A percentile compares a stretch with the other conserved stretches of the same genome.
Evolutionary conservation across 2,888 invertebrate genomes (phyloP).

Genomic region (Rugalucina vietnamica): DNA sequence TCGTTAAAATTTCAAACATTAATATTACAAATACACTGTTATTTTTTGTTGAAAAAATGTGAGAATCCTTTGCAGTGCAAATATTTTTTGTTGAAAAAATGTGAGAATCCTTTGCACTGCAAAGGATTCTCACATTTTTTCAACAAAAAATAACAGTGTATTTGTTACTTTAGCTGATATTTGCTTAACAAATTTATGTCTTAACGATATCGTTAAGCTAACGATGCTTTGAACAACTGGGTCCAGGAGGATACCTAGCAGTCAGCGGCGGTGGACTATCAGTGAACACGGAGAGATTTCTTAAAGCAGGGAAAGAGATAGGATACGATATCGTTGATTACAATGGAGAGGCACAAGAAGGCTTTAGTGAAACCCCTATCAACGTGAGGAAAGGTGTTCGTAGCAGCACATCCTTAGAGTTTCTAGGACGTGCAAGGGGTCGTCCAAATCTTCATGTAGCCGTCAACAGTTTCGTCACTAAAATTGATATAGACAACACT

Average conservation of each 20-base stretch:
- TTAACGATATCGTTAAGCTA: no score
- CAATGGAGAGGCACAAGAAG: not conserved
- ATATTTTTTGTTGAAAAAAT: no score
- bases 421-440: not conserved
- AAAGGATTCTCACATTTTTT: no score
- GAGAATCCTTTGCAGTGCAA: no score
- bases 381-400: not conserved
- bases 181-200: no score
- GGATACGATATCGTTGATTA: constrained; percentile 84
- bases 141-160: no score
- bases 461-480: constrained; percentile 55
- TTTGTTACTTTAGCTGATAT: no score
- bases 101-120: no score
- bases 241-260: constrained; percentile 73
- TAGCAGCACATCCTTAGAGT: not conserved
- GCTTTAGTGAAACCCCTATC: not conserved
- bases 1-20: no score
- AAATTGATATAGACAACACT: constrained; percentile 68
- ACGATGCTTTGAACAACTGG: no score
- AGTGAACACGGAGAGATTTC: constrained; percentile 68
- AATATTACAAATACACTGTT: no score
- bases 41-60: no score
- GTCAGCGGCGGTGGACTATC: constrained; percentile 70
- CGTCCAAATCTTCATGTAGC: not conserved
- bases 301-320: constrained; percentile 87